phyloP scores from a whole-genome alignment of 2,797 vertebrate genomes.

The Phrynocephalus guinanensis region DNA sequence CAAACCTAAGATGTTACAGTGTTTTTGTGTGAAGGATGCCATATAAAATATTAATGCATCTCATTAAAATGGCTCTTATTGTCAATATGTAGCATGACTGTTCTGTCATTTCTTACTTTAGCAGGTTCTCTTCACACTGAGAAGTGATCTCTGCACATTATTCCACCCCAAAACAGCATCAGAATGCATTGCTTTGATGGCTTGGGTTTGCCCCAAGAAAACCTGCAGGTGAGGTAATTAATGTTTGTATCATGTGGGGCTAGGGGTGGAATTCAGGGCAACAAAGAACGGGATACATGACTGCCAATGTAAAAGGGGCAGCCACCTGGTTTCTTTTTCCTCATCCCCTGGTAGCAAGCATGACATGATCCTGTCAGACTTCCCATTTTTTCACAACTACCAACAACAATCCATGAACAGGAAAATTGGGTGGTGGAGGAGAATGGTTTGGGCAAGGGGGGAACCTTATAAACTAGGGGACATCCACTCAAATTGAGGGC shows the following conservation, averaged over 20 bases:
- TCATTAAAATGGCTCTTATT: constrained; percentile 76
- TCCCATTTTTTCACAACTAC: neutral
- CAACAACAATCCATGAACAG: neutral
- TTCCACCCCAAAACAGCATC: constrained; percentile 48
- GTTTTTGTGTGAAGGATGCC: constrained; percentile 66
- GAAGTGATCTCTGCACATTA: constrained; percentile 55
- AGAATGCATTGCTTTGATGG: constrained; percentile 56
- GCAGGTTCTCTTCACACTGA: constrained; percentile 49
- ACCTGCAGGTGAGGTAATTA: constrained; percentile 62
- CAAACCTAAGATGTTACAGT: constrained; percentile 53
- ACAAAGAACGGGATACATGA: too few species aligned
- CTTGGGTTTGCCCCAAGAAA: constrained; percentile 65
- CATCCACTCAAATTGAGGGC: too few species aligned
- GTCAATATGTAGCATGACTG: constrained; percentile 66
- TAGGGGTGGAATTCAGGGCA: neutral
- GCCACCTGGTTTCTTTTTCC: neutral
- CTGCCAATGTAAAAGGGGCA: neutral
- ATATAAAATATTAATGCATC: constrained; percentile 75
- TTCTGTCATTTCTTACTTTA: constrained; percentile 69
- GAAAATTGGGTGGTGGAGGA: neutral
- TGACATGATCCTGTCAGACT: too few species aligned
- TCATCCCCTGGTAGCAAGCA: neutral
- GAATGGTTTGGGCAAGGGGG: neutral
- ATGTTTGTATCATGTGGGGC: neutral
- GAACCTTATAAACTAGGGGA: too few species aligned